phyloP scores from a whole-genome alignment of 2,888 invertebrate genomes.

The Epistrophe eligans region DNA sequence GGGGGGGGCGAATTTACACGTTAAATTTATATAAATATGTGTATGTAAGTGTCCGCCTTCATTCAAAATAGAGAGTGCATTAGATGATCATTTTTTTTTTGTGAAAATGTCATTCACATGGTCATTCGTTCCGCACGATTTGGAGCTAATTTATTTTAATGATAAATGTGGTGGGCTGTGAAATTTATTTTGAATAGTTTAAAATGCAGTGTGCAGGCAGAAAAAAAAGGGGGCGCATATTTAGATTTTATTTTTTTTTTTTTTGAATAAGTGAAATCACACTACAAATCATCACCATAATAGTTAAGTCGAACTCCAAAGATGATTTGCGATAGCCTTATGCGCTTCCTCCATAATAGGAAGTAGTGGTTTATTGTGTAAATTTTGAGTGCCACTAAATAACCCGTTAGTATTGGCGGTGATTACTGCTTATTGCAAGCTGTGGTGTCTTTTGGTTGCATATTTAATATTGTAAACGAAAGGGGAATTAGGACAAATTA shows the following conservation, averaged over 20 bases:
- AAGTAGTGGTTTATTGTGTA: conserved; percentile 40
- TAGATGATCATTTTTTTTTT: conserved; percentile 26
- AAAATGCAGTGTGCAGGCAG: neutral
- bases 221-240: conserved; percentile 3
- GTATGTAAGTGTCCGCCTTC: neutral
- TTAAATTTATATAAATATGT: neutral
- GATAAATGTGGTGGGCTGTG: conserved; percentile 5
- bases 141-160: conserved; percentile 26
- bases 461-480: conserved; percentile 9
- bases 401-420: conserved; percentile 51
- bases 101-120: conserved; percentile 13
- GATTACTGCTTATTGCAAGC: conserved; percentile 1
- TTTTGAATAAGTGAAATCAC: conserved; percentile 36
- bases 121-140: conserved; percentile 39
- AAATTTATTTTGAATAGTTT: conserved; percentile 36
- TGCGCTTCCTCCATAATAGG: conserved; percentile 34
- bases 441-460: conserved; percentile 21
- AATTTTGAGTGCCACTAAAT: conserved; percentile 54
- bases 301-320: conserved; percentile 29
- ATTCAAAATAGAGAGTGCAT: conserved; percentile 26
- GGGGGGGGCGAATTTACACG: conserved; percentile 30
- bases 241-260: neutral
- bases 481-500: neutral
- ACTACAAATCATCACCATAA: conserved; percentile 61
- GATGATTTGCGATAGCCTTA: conserved; percentile 42